Base-by-base conservation (phyloP, 2,888 invertebrate genomes). In the Andricus quercusramuli region DNA sequence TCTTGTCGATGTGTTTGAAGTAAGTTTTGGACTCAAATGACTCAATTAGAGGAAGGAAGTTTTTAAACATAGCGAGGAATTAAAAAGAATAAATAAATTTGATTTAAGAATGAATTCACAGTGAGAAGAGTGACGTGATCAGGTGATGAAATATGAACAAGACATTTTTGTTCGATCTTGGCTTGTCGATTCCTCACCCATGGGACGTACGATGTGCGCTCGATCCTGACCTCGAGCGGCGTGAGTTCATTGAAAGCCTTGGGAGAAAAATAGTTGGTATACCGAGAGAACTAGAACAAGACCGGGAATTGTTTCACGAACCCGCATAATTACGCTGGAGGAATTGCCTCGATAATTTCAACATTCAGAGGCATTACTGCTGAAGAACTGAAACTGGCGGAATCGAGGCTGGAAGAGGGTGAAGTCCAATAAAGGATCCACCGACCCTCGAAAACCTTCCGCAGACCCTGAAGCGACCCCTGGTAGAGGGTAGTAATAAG, bases 201-300 rank as follows among this genome's bases (percentile, higher is more conserved):
- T n/a, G n/a, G 74, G 56, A 74, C 74, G n/a, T 56, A 47, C 51
- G 70, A 70, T 51, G n/a, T 74, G 20, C 56, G 32, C 74, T 56
- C 74, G 74, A 74, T 74, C 74, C 56, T 74, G 74, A 74, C 74
- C 74, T 32, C 74, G 74, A 74, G 32, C 32, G n/a, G 29, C 74
- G 25, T 15, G 37, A 56, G 74, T 74, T 74, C 74, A 74, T 74
- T 74, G 74, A 74, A 74, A 56, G 51, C 56, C 56, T 74, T 74
- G 32, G 11, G 51, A 47, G 70, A 70, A 47, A 70, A 47, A 70
- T 29, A 70, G 70, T 47, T 9, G 32, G 56, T 56, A 17, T n/a
- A 56, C 32, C 13, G 25, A 68, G 68, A 68, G 68, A 68, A 17
- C 41, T 44, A 68, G 68, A 68, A 47, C 22, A 44, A 68, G 68